Evolutionary conservation across 2,888 invertebrate genomes (phyloP).

Genomic region (Atherix ibis): DNA sequence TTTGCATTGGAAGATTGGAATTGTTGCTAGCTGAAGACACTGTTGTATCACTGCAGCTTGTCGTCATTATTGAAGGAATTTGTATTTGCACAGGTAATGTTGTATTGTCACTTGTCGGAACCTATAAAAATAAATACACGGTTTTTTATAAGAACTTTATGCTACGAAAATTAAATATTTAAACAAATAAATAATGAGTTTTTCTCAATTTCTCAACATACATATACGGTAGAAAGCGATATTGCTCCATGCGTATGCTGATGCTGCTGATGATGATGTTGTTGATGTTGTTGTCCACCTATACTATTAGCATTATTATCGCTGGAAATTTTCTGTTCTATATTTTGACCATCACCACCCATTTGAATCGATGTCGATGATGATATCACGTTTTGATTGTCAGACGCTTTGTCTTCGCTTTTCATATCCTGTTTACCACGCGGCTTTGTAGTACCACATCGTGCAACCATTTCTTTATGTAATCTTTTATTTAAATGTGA

Average conservation of each 20-base stretch:
- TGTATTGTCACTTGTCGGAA: constrained; percentile 41
- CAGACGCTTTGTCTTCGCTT: not conserved
- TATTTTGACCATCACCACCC: constrained; percentile 6
- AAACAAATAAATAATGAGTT: not conserved
- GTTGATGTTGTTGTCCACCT: constrained; percentile 2
- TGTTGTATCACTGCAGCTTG: constrained; percentile 15
- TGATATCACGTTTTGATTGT: constrained; percentile 5
- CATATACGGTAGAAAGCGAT: constrained; percentile 13
- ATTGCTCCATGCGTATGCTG: constrained; percentile 12
- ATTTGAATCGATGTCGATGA: constrained; percentile 8
- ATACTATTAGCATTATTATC: constrained; percentile 4
- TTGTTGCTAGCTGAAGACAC: no score
- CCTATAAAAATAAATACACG: constrained; percentile 26
- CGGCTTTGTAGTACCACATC: constrained; percentile 2
- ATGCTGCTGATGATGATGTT: no score
- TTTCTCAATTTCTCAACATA: no score
- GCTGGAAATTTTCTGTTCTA: not conserved
- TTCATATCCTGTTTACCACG: no score
- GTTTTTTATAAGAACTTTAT: constrained; percentile 1
- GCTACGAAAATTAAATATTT: not conserved
- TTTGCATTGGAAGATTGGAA: no score
- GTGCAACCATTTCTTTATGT: constrained; percentile 41
- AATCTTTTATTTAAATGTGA: constrained; percentile 62
- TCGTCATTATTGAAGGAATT: constrained; percentile 36
- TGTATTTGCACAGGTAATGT: constrained; percentile 49